Conservation (phyloP, 2,797 vertebrate species). For the Enoplosus armatus region DNA sequence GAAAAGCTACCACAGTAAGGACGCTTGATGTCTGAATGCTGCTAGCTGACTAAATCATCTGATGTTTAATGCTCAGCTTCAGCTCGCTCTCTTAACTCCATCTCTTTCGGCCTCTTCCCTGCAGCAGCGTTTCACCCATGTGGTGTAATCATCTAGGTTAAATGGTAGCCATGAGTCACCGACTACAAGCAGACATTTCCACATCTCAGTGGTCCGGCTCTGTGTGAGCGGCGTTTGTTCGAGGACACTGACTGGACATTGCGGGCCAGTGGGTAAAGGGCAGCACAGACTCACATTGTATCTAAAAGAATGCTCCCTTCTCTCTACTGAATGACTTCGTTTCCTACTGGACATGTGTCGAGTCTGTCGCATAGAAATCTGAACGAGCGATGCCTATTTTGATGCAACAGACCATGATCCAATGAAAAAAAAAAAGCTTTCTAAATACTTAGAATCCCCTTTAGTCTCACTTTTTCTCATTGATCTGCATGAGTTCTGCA, state of each 20-base stretch:
- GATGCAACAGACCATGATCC: background rate
- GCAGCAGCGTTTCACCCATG: conserved; percentile 32
- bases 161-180: conserved; percentile 70
- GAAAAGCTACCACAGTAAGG: background rate
- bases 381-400: background rate
- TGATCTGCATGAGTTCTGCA: background rate
- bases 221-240: conserved; percentile 59
- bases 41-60: background rate
- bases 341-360: conserved; percentile 17
- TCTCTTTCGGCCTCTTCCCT: background rate
- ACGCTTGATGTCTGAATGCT: background rate
- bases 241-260: conserved; percentile 53
- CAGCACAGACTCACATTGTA: conserved; percentile 73
- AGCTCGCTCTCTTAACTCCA: background rate
- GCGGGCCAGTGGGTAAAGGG: conserved; percentile 15
- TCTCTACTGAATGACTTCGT: conserved; percentile 23
- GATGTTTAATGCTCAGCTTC: background rate
- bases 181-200: conserved; percentile 76
- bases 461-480: background rate
- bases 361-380: background rate
- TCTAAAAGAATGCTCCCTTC: conserved; percentile 54
- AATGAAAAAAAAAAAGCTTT: background rate
- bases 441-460: background rate
- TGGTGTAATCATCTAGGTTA: conserved; percentile 58
- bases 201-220: conserved; percentile 63